Conservation (phyloP, 2,113 vertebrate genomes). For the Aldabrachelys gigantea region DNA sequence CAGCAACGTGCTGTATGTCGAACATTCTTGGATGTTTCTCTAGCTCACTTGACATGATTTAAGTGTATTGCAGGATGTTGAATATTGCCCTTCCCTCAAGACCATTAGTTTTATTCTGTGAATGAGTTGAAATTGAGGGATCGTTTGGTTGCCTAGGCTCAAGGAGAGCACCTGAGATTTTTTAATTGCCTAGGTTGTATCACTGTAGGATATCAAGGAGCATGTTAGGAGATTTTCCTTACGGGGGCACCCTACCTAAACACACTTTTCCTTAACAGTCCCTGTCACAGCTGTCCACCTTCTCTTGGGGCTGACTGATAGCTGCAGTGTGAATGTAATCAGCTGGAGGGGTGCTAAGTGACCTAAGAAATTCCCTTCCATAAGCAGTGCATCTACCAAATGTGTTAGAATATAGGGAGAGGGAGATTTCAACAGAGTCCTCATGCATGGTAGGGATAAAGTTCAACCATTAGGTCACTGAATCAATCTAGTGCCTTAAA, state of each 20-base stretch:
- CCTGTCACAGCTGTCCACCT: background rate
- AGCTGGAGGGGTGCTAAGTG: background rate
- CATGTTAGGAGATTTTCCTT: background rate
- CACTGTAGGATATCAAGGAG: background rate
- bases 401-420: background rate
- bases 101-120: background rate
- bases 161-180: background rate
- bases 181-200: background rate
- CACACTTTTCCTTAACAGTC: background rate
- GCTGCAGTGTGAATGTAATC: background rate
- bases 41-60: background rate
- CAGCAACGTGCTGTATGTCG: background rate
- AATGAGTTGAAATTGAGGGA: background rate
- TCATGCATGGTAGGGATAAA: background rate
- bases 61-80: background rate
- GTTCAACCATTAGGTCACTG: background rate
- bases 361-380: background rate
- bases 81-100: background rate
- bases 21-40: background rate
- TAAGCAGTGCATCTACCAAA: background rate
- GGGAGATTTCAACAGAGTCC: background rate
- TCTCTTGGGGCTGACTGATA: background rate
- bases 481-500: background rate
- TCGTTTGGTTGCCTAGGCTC: background rate
- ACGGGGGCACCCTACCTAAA: accelerated